Conservation (phyloP, 2,113 vertebrate species). For the Tympanuchus pallidicinctus region DNA sequence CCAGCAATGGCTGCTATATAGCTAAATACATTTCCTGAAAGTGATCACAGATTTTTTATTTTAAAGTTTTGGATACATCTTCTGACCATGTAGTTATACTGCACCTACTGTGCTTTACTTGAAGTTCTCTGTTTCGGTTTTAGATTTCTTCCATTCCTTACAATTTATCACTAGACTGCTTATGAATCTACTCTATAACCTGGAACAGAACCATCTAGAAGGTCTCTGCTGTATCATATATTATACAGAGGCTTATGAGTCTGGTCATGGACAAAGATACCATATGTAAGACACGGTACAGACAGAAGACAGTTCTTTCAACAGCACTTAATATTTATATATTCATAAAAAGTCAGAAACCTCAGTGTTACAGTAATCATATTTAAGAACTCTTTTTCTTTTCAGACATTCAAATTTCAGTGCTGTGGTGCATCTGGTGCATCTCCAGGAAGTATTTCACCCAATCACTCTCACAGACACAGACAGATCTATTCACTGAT, state of each 20-base stretch:
- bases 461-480: neutral
- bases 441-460: neutral
- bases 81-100: neutral
- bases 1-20: conserved; percentile 3
- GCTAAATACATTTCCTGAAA: conserved; percentile 41
- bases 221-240: neutral
- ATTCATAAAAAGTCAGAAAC: neutral
- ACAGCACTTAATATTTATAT: neutral
- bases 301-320: neutral
- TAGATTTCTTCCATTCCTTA: neutral
- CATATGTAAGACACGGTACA: neutral
- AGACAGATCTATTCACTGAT: neutral
- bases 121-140: neutral
- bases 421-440: neutral
- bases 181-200: neutral
- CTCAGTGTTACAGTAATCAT: neutral
- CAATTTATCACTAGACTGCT: neutral
- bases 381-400: neutral
- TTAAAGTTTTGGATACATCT: neutral
- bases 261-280: neutral
- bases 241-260: neutral
- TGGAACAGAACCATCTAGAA: neutral
- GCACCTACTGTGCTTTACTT: neutral
- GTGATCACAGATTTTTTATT: neutral
- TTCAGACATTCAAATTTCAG: neutral